Evolutionary conservation across 2,797 vertebrate genomes (phyloP), one percentile per base, ranked within the genome.

Genomic region (Arrhamphus sclerolepis): DNA sequence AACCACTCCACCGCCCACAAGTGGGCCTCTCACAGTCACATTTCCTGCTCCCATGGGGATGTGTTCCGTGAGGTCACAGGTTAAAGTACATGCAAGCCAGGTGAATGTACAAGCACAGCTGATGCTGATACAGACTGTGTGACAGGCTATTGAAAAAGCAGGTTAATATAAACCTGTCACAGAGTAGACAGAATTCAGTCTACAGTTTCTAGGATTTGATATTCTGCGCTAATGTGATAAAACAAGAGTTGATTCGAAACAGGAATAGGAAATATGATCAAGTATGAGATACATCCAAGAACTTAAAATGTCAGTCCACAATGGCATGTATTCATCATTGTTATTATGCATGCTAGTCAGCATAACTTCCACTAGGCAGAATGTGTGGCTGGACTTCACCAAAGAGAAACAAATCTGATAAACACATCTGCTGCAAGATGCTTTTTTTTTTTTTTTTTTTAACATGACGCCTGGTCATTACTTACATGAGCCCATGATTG

Each of bases 1-100:
- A 92, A 92, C 89, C 89, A 70, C 88, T 78, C 78, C 49, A 78
- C 85, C 83, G 88, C 89, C 89, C 87, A 89, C 67, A 71, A 85
- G 81, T 72, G 75, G 85, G 81, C 83, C 74, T 84, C 75, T 81
- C 80, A 84, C 69, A 82, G 77, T 71, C 78, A 66, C 70, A 72
- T 77, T 81, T 85, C 79, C 71, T 47, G 81, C 64, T 91, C 84
- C 82, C 91, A 86, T 19, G 60, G 80, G 72, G 74, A 74, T 84
- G 63, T 61, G 63, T 61, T 82, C 70, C 59, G 63, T 78, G 60
- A 68, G 87, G 87, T 87, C 82, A 86, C 71, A 78, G 66, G 80
- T 82, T 50, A 29, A 46, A 46, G 52, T 60, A 47, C 43, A 66
- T 56, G 54, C 46, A 72, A 60, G 58, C 18, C 63, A 68, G 73